A percentile compares a stretch with the other conserved stretches of the same genome.
phyloP scores from a whole-genome alignment of 1,140 invertebrate species.

The Aphaenogaster ashmeadi region DNA sequence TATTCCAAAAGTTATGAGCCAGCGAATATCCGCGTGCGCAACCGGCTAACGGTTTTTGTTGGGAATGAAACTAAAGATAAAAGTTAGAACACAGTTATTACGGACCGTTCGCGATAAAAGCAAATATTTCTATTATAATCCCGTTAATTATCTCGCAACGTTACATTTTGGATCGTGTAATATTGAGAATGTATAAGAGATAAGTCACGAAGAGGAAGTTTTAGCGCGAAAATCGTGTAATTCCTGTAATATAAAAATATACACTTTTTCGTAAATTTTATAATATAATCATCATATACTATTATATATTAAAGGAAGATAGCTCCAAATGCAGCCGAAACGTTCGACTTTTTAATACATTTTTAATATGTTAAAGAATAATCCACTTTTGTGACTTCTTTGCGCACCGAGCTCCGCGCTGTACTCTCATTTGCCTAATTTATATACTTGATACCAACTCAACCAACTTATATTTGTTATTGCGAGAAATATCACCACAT shows the following conservation, averaged over 20 bases:
- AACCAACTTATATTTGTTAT: too few relatives aligned
- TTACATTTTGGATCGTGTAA: neutral
- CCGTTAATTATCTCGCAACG: conserved; percentile 37
- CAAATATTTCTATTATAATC: conserved; percentile 48
- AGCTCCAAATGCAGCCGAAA: too few relatives aligned
- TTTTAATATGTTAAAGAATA: too few relatives aligned
- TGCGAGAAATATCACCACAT: too few relatives aligned
- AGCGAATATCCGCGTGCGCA: conserved; percentile 40
- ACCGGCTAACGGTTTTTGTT: conserved; percentile 31
- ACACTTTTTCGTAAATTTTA: neutral
- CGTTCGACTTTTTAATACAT: too few relatives aligned
- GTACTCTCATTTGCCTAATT: too few relatives aligned
- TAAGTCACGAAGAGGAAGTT: neutral
- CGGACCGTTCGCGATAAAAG: conserved; percentile 11
- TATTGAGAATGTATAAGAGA: neutral
- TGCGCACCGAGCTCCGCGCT: too few relatives aligned
- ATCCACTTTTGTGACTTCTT: too few relatives aligned
- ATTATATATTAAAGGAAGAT: too few relatives aligned
- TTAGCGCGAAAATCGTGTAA: neutral
- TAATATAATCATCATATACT: neutral
- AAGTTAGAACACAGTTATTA: conserved; percentile 46
- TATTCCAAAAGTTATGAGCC: conserved; percentile 63
- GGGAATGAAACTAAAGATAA: conserved; percentile 55
- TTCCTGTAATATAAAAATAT: neutral
- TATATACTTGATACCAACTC: too few relatives aligned